Evolutionary conservation across 2,113 vertebrate species (phyloP).

Genomic region (Rhipidura dahli): DNA sequence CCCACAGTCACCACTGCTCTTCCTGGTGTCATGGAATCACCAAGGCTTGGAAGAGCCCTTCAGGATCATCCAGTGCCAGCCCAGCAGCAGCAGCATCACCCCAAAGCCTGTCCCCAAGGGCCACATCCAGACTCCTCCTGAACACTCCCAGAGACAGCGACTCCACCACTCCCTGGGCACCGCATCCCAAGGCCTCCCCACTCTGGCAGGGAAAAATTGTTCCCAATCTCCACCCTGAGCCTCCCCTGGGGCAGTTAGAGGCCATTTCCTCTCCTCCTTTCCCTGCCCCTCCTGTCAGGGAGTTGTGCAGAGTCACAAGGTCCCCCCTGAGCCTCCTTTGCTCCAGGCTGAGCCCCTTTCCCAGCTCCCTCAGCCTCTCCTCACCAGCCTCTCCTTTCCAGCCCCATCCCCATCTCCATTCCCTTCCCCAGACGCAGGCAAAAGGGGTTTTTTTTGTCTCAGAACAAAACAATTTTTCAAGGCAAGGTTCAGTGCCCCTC

Average conservation of each 20-base stretch:
- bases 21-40: rapidly evolving
- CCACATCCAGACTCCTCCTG: not conserved
- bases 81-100: not conserved
- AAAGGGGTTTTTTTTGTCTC: not conserved
- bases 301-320: not conserved
- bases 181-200: not conserved
- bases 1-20: not conserved
- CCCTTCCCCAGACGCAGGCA: too few species aligned
- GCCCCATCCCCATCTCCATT: rapidly evolving
- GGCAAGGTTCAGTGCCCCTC: not conserved
- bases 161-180: not conserved
- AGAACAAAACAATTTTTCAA: not conserved
- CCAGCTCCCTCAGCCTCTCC: not conserved
- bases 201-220: not conserved
- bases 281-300: not conserved
- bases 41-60: rapidly evolving
- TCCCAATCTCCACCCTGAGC: not conserved
- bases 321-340: not conserved
- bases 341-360: not conserved
- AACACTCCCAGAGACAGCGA: not conserved
- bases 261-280: not conserved
- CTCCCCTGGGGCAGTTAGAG: not conserved
- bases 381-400: not conserved
- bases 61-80: not conserved
- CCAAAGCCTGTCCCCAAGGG: not conserved